Conservation (phyloP, 2,888 invertebrate genomes). For the Anoncus sp. region DNA sequence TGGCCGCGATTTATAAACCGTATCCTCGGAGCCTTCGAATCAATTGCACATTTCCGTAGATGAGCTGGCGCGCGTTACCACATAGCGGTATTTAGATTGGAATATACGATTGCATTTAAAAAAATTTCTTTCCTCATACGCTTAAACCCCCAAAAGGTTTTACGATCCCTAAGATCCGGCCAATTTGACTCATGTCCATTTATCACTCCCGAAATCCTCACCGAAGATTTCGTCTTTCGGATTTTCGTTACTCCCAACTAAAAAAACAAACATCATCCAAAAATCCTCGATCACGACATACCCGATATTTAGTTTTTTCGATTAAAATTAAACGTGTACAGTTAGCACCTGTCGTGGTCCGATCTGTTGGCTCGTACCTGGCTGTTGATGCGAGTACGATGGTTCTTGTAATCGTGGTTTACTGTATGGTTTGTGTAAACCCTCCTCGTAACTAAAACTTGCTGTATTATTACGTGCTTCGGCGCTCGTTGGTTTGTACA, state of each 20-base stretch:
- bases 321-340: slow-evolving; percentile 78
- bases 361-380: slow-evolving; percentile 78
- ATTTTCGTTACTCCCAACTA: too few relatives aligned
- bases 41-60: slow-evolving; percentile 59
- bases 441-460: slow-evolving; percentile 83
- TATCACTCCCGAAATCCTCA: slow-evolving; percentile 45
- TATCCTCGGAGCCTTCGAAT: slow-evolving; percentile 49
- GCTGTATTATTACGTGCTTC: slow-evolving; percentile 94
- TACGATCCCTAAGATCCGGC: slow-evolving; percentile 57
- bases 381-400: slow-evolving; percentile 77
- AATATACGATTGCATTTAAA: too few relatives aligned
- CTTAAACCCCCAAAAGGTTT: too few relatives aligned
- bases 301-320: slow-evolving; percentile 2
- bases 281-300: too few relatives aligned
- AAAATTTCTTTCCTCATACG: too few relatives aligned
- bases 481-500: slow-evolving; percentile 93
- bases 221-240: slow-evolving; percentile 11
- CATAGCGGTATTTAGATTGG: slow-evolving; percentile 3
- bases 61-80: slow-evolving; percentile 13
- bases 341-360: slow-evolving; percentile 81
- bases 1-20: slow-evolving; percentile 59
- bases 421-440: slow-evolving; percentile 80
- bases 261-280: too few relatives aligned
- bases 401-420: slow-evolving; percentile 81
- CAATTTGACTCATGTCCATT: slow-evolving; percentile 59